Evolutionary conservation across 2,888 invertebrate species (phyloP).

Genomic region (Drosophila nr. fundita): DNA sequence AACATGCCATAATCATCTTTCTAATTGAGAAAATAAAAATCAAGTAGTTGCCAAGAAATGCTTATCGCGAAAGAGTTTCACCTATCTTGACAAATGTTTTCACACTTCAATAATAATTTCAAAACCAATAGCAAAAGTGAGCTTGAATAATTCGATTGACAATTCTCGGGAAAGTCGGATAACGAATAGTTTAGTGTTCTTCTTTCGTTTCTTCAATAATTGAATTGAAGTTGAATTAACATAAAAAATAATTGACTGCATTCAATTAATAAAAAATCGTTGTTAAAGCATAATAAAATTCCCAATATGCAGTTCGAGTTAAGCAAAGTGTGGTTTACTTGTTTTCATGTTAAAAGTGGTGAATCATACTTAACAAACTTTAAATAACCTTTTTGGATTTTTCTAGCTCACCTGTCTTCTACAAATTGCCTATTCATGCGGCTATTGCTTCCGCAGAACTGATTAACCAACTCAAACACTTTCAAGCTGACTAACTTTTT

Average conservation of each 20-base stretch:
- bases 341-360: neutral
- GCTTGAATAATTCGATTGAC: conserved; percentile 6
- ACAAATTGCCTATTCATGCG: conserved; percentile 7
- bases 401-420: neutral
- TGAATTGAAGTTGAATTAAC: too few relatives aligned
- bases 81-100: conserved; percentile 13
- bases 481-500: conserved; percentile 54
- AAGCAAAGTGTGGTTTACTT: neutral
- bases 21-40: conserved; percentile 24
- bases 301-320: neutral
- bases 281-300: neutral
- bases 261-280: neutral
- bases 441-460: neutral
- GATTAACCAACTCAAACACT: conserved; percentile 32
- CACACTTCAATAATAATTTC: conserved; percentile 14
- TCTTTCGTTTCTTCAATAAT: neutral
- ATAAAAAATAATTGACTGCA: too few relatives aligned
- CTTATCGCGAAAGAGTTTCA: conserved; percentile 10
- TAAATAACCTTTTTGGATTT: neutral
- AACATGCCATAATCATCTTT: conserved; percentile 15
- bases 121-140: conserved; percentile 8
- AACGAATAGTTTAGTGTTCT: neutral
- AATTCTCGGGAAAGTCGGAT: neutral
- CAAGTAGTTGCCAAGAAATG: conserved; percentile 20
- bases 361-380: neutral